These are phyloP conservation scores for Druceiella hillmani DNA, from an alignment of 2,888 invertebrate genomes.

Conservation along the genomic window DNA sequence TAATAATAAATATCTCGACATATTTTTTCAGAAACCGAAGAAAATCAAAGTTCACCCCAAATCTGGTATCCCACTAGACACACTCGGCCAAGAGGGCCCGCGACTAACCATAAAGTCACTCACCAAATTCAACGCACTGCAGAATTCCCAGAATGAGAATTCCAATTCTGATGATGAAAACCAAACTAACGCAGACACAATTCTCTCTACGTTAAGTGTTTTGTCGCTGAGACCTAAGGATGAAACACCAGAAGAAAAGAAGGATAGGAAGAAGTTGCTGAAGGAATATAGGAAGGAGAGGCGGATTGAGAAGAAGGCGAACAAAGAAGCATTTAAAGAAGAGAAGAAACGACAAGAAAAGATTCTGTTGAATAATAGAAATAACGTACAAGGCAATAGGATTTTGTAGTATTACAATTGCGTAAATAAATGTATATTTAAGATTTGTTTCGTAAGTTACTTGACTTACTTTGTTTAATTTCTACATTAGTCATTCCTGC, in stretches of 20 bases:
- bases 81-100: constrained; percentile 51
- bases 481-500: too few species aligned
- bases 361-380: constrained; percentile 68
- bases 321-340: constrained; percentile 76
- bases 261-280: constrained; percentile 68
- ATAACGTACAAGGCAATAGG: constrained; percentile 67
- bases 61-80: constrained; percentile 70
- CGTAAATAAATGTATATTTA: constrained; percentile 16
- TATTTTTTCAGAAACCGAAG: constrained; percentile 36
- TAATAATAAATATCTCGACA: too few species aligned
- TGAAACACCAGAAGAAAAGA: constrained; percentile 73
- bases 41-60: constrained; percentile 67
- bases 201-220: constrained; percentile 63
- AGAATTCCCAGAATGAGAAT: constrained; percentile 31
- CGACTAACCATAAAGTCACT: constrained; percentile 67
- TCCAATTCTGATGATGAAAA: constrained; percentile 37
- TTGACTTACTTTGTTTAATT: too few species aligned
- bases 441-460: constrained; percentile 16
- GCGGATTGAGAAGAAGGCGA: constrained; percentile 75
- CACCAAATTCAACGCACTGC: constrained; percentile 55
- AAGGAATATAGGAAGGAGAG: constrained; percentile 76
- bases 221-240: constrained; percentile 67
- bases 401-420: too few species aligned
- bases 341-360: constrained; percentile 78
- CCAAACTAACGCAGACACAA: constrained; percentile 57